Evolutionary conservation across 2,888 invertebrate species (phyloP), one percentile per base, ranked within the genome.

Genomic region (Plutella xylostella): DNA sequence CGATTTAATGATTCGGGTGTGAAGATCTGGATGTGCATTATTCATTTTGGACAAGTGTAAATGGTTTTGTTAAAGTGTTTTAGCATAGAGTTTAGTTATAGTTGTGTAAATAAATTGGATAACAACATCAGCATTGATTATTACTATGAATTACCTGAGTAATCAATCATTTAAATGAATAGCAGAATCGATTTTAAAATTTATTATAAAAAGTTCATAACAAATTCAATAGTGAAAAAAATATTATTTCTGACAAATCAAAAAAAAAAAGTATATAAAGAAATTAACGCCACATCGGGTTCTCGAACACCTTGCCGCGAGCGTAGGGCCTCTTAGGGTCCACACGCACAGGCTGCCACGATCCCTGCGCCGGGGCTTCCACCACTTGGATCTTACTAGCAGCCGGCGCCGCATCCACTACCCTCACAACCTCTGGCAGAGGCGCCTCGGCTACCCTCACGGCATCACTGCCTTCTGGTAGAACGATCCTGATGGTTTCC

Each of bases 31-130:
- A n/a, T n/a, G n/a, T n/a, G n/a, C n/a, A n/a, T n/a, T n/a, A n/a
- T n/a, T n/a, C n/a, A n/a, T n/a, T n/a, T n/a, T n/a, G 51, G 31
- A 40, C 51, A 46, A 43, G 17, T 53, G 39, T 22, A 41, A 31
- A n/a, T 34, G 22, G 17, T 19, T 7, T 25, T 34, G 17, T 5
- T 35, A 21, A 12, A 21, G 37, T 9, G n/a, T 25, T 43, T 17
- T 35, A 34, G 35, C 3, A 37, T 39, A 34, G 17, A 22, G 14
- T 42, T 42, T n/a, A 39, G 22, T 19, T 39, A 11, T 39, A 39
- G 33, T 14, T 42, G 34, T 21, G 42, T 12, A 31, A 41, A 41
- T 41, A 42, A 30, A 39, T 17, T 33, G 33, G n/a, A n/a, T n/a
- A n/a, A 15, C 20, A 20, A 28, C 19, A 37, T 37, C 9, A 20